Base-by-base conservation (phyloP, 2,888 invertebrate species). In the Seira sanloemensis region DNA sequence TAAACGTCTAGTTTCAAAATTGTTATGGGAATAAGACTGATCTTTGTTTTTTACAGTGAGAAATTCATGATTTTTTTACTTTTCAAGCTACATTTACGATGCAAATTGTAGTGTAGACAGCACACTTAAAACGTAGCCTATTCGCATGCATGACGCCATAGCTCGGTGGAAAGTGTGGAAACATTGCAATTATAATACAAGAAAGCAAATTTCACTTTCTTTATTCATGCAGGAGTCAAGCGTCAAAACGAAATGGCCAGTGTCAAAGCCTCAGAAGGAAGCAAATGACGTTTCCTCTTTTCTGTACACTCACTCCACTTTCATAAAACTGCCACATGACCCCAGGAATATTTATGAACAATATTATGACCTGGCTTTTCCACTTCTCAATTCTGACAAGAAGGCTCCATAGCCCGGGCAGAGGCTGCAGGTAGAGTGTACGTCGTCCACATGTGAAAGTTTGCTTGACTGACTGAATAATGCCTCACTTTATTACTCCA, bases 271-370 rank as follows among this genome's bases (percentile, higher is more conserved):
- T 37, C 37, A 37, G 5, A 37, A 37, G 37, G 12, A 37, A 37
- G 37, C 4, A 37, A 37, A 37, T 12, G 12, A 12, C 12, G 37
- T 37, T 37, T 37, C 12, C 37, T 37, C 37, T 37, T 12, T 37
- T 37, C 37, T 37, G 37, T 7, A n/a, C n/a, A 37, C 5, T 37
- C 5, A 37, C 5, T 37, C 37, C 4, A 12, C 37, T 37, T 12
- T 37, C 37, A 7, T 37, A 37, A 37, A 37, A 12, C 37, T 37
- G 37, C 4, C 37, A 37, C 12, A 37, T 37, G 37, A 37, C 37
- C 80, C 27, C 66, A 69, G 58, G 62, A 80, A 68, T 80, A 80
- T 73, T 80, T 78, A 78, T 78, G 50, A 21, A 66, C 66, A 46
- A 21, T 76, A 58, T 58, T 58, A 58, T 58, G 58, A 58, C 58